Evolutionary conservation across 2,888 invertebrate genomes (phyloP).

Genomic region (Stenoptilia bipunctidactyla): DNA sequence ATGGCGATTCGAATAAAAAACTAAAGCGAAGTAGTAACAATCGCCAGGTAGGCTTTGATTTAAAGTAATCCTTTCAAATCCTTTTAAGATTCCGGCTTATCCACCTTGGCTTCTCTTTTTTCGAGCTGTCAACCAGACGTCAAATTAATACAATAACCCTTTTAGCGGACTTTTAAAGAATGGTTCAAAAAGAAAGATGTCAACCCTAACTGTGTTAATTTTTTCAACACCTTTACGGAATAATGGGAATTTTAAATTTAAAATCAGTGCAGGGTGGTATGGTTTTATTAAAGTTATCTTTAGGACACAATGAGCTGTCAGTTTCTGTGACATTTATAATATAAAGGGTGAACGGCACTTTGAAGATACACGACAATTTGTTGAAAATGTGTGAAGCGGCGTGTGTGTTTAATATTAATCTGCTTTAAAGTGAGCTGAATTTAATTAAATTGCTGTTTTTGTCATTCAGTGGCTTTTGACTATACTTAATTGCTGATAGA

Average conservation of each 20-base stretch:
- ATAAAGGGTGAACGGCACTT: slow-evolving; percentile 3
- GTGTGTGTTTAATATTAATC: too few species aligned
- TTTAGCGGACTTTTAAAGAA: slow-evolving; percentile 41
- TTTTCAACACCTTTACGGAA: slow-evolving; percentile 49
- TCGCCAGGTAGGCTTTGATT: background rate
- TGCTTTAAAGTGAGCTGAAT: too few species aligned
- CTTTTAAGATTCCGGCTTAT: too few species aligned
- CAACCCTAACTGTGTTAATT: slow-evolving; percentile 34
- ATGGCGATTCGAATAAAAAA: too few species aligned
- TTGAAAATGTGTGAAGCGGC: too few species aligned
- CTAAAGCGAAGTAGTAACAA: too few species aligned
- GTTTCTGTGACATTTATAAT: slow-evolving; percentile 5
- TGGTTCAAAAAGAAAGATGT: slow-evolving; percentile 21
- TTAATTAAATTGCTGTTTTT: too few species aligned
- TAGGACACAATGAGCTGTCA: slow-evolving; percentile 8
- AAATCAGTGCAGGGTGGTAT: slow-evolving; percentile 20
- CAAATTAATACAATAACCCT: slow-evolving; percentile 52
- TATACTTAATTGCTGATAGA: too few species aligned
- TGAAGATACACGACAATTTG: too few species aligned
- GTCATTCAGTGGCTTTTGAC: too few species aligned
- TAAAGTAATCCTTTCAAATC: background rate
- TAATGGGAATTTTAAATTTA: slow-evolving; percentile 34
- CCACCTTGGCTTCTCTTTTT: slow-evolving; percentile 20
- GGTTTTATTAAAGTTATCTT: background rate
- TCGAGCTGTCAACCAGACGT: slow-evolving; percentile 49